These are phyloP conservation scores for Alaudala cheleensis DNA, from an alignment of 2,113 vertebrate genomes.

Conservation along the genomic window DNA sequence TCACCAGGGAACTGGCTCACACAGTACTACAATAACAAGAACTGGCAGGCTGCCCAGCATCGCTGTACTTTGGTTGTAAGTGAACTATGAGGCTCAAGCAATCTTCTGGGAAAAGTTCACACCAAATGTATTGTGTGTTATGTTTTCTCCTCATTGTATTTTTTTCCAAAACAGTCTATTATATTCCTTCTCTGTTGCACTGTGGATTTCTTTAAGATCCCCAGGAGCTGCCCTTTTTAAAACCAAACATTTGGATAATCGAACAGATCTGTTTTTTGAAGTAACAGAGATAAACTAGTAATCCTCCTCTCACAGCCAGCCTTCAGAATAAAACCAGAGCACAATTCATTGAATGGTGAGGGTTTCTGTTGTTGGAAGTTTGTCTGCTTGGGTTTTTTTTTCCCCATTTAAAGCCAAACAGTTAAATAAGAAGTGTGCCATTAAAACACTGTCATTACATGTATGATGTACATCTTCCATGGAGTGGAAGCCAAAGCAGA, in stretches of 20 bases:
- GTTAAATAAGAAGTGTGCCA: background rate
- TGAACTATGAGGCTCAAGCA: background rate
- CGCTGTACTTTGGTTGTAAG: slow-evolving; percentile 2
- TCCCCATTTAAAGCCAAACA: background rate
- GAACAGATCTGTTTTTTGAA: slow-evolving; percentile 22
- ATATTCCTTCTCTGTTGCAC: background rate
- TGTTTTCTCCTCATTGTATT: slow-evolving; percentile 1
- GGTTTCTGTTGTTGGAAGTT: background rate
- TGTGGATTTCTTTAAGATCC: slow-evolving; percentile 12
- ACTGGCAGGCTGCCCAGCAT: slow-evolving; percentile 7
- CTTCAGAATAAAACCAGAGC: slow-evolving; percentile 10
- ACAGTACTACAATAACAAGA: slow-evolving; percentile 39
- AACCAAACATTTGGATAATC: slow-evolving; percentile 8
- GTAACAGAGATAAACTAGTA: background rate
- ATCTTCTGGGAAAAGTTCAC: slow-evolving; percentile 49
- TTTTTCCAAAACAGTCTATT: background rate
- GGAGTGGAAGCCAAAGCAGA: background rate
- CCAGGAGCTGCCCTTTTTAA: background rate
- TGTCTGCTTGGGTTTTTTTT: background rate
- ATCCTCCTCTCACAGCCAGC: background rate
- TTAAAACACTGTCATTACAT: background rate
- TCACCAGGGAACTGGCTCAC: background rate
- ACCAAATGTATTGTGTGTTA: background rate
- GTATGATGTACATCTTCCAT: background rate
- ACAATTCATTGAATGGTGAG: background rate